Conservation (phyloP, 2,888 invertebrate genomes). For the Macrosiphum euphorbiae region DNA sequence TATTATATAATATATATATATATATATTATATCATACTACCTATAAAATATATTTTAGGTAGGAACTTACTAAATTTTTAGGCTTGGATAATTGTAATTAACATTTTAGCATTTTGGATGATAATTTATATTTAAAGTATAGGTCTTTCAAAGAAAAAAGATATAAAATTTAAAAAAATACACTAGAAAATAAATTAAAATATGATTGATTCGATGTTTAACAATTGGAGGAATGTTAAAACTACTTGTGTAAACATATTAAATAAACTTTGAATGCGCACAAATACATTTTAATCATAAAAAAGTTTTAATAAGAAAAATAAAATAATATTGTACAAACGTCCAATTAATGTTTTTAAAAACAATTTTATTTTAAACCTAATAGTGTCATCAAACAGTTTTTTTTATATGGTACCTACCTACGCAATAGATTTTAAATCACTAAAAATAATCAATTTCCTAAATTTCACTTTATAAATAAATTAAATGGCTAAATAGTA, state of each 20-base stretch:
- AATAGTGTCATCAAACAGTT: constrained; percentile 29
- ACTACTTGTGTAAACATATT: not conserved
- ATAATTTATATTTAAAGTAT: not conserved
- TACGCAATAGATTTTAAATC: not conserved
- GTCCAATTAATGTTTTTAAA: not conserved
- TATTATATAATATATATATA: too few relatives aligned
- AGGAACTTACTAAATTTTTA: not conserved
- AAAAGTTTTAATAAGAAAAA: constrained; percentile 37
- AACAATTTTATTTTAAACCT: not conserved
- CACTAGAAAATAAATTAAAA: constrained; percentile 25
- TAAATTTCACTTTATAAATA: not conserved
- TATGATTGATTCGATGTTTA: not conserved
- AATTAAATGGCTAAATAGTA: constrained; percentile 23
- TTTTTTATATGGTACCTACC: not conserved
- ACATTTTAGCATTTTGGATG: not conserved
- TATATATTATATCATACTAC: not conserved
- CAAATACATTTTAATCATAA: constrained; percentile 14
- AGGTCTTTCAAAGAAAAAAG: not conserved
- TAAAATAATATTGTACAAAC: constrained; percentile 8
- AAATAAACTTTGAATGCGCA: constrained; percentile 34
- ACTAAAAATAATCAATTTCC: constrained; percentile 31
- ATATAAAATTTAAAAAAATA: not conserved
- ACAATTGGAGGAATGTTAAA: constrained; percentile 49
- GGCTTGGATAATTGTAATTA: not conserved
- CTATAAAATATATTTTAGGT: constrained; percentile 2